A percentile compares a stretch with the other conserved stretches of the same genome.
Evolutionary conservation across 53 echinoderm and acorn worm genomes (phyloP).

Genomic region (Mesocentrotus franciscanus): DNA sequence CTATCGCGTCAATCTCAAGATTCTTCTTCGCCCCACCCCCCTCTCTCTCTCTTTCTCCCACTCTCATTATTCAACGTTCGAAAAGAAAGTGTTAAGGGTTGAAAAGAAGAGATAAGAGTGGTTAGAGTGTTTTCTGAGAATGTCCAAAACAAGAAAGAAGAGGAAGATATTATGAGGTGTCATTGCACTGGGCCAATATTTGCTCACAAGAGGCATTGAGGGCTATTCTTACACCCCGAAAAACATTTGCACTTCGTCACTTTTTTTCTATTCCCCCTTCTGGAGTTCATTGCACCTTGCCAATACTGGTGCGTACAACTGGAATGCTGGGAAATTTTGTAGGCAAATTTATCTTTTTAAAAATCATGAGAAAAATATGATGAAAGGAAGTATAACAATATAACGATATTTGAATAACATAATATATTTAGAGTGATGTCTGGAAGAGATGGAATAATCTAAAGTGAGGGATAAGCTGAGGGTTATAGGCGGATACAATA

Average conservation of each 20-base stretch:
- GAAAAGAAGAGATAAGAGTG: slow-evolving; percentile 20
- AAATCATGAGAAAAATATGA: background rate
- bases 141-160: slow-evolving; percentile 30
- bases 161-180: slow-evolving; percentile 36
- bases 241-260: background rate
- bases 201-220: slow-evolving; percentile 26
- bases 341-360: background rate
- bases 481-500: no score
- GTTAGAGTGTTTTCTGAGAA: slow-evolving; percentile 49
- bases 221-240: background rate
- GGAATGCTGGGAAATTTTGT: background rate
- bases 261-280: background rate
- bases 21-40: background rate
- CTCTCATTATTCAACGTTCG: background rate
- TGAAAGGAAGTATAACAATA: background rate
- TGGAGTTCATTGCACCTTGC: slow-evolving; percentile 50
- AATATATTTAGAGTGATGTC: background rate
- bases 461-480: no score
- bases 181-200: slow-evolving; percentile 64
- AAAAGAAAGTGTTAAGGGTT: background rate
- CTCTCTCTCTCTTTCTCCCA: background rate
- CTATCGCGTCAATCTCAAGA: background rate
- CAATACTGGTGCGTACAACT: background rate
- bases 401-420: background rate
- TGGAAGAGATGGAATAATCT: background rate